Conservation (phyloP, 2,888 invertebrate species). For the Apocheima hispidaria region DNA sequence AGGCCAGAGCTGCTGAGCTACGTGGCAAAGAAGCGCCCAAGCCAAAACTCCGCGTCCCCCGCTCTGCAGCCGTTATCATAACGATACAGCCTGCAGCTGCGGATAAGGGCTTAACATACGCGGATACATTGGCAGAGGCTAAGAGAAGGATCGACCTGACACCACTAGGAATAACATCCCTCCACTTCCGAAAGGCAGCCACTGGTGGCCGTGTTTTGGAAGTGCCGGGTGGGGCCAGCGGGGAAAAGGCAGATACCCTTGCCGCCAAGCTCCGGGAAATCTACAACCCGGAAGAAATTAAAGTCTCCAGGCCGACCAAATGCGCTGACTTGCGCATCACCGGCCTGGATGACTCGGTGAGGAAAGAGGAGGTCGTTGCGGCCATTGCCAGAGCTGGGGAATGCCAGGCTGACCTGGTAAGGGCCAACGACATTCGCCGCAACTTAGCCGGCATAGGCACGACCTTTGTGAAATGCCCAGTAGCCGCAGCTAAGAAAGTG, state of each 20-base stretch:
- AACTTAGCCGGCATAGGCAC: neutral
- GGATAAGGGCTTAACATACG: conserved; percentile 28
- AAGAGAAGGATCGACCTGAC: conserved; percentile 3
- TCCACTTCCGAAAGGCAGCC: conserved; percentile 2
- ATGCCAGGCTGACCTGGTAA: conserved; percentile 10
- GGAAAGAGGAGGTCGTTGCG: conserved; percentile 10
- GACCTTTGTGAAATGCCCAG: conserved; percentile 13
- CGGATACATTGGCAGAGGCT: conserved; percentile 16
- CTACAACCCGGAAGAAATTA: neutral
- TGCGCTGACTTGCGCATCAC: conserved; percentile 31
- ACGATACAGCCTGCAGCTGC: conserved; percentile 19
- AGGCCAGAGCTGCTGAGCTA: neutral
- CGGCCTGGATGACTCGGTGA: conserved; percentile 40
- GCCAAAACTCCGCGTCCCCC: conserved; percentile 16
- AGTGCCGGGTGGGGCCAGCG: conserved; percentile 20
- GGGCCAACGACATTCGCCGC: conserved; percentile 11
- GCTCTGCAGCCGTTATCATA: conserved; percentile 25
- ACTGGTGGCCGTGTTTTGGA: conserved; percentile 35
- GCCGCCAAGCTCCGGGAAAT: conserved; percentile 28
- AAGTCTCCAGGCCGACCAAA: conserved; percentile 31
- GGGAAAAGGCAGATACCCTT: conserved; percentile 28
- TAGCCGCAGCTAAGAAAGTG: conserved; percentile 10
- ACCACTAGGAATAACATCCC: conserved; percentile 2
- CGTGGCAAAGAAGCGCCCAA: neutral
- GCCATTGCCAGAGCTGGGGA: conserved; percentile 26